Percentiles rank a stretch among this genome's conserved stretches.
These are phyloP conservation scores for Tanypteryx hageni DNA, from an alignment of 2,888 invertebrate genomes.

Conservation along the genomic window DNA sequence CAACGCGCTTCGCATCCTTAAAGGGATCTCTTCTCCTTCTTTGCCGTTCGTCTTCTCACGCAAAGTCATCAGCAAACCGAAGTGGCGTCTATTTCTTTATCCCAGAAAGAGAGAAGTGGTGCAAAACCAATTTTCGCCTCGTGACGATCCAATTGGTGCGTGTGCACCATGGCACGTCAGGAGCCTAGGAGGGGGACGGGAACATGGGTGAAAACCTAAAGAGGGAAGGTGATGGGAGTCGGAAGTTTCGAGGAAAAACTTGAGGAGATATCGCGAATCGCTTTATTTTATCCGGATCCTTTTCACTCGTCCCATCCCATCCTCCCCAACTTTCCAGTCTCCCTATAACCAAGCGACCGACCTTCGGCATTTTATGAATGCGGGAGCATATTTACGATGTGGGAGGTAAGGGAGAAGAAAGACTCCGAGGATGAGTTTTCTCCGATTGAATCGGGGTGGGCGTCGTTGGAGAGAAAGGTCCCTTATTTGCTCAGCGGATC, in stretches of 20 bases:
- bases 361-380: no score
- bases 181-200: neutral
- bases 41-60: neutral
- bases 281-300: no score
- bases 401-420: no score
- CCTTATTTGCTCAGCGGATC: neutral
- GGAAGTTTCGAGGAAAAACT: neutral
- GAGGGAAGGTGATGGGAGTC: neutral
- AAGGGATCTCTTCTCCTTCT: neutral
- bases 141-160: constrained; percentile 46
- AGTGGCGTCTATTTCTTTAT: neutral
- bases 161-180: constrained; percentile 11
- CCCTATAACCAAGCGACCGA: no score
- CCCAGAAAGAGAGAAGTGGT: neutral
- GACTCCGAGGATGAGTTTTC: neutral
- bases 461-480: neutral
- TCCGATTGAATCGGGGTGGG: neutral
- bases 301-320: no score
- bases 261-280: neutral
- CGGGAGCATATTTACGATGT: no score
- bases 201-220: neutral
- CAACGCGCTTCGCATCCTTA: neutral
- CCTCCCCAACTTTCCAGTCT: no score
- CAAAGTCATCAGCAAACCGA: neutral
- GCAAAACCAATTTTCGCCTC: constrained; percentile 20